Evolutionary conservation across 2,113 vertebrate genomes (phyloP).

Genomic region (Mungos mungo): DNA sequence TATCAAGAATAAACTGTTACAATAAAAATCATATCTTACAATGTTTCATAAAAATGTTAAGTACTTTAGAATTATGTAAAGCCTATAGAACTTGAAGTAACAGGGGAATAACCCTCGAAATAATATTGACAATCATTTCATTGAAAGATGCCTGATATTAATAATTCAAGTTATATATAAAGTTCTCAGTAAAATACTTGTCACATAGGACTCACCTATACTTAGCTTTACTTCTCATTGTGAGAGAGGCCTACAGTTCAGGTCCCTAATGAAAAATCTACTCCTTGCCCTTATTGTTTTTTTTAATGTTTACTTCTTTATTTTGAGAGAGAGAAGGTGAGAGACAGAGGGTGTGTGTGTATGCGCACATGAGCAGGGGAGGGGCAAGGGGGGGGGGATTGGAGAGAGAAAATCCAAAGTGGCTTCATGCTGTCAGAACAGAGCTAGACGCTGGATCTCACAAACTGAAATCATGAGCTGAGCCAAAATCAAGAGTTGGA

Average conservation of each 20-base stretch:
- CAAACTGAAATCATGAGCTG: no score
- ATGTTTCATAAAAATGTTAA: constrained; percentile 35
- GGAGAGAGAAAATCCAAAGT: no score
- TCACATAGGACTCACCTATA: neutral
- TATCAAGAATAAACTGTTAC: neutral
- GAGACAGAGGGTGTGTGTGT: no score
- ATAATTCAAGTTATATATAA: neutral
- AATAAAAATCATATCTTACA: neutral
- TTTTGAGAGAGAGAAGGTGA: no score
- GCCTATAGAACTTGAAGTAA: neutral
- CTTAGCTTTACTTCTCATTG: neutral
- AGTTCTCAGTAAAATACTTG: neutral
- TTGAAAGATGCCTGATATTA: neutral
- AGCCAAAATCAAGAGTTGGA: no score
- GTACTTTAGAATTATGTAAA: constrained; percentile 26
- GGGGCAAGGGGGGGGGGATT: no score
- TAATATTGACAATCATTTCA: neutral
- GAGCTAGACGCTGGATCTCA: no score
- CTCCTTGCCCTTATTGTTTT: neutral
- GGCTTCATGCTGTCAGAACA: no score
- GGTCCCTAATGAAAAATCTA: neutral
- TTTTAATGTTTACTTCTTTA: no score
- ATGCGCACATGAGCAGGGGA: no score
- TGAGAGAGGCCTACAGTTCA: neutral
- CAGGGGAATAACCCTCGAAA: neutral